Base-by-base conservation (phyloP, 2,113 vertebrate genomes). In the Cyphomyrus discorhynchus region DNA sequence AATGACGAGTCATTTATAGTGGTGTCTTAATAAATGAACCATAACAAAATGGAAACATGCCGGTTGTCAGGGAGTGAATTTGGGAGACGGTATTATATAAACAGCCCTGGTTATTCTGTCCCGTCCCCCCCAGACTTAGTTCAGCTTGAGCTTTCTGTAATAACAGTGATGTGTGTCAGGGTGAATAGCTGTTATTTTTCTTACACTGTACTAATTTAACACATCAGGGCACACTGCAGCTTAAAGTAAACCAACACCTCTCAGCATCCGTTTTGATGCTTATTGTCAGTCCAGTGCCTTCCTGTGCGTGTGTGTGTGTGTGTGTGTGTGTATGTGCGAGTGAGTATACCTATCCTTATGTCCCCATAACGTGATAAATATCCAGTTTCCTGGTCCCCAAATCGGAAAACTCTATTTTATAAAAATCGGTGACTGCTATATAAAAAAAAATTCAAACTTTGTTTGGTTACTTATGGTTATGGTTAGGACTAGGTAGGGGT, bases 171-270 rank as follows among this genome's bases (percentile, higher is more conserved):
- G 90, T 50, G 70, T 58, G 85, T 62, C 46, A 27, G 42, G 49
- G 52, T 84, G 90, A 83, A 82, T 45, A 70, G 89, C 92, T 94
- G 92, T 92, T 95, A 92, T 93, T 94, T 70, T 94, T 92, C 91
- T 91, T 87, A 94, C 93, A 93, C 85, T 42, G 91, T 52, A 92
- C 92, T 90, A 94, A 94, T 94, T 95, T 94, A 93, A 92, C 94
- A 94, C 93, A 90, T 93, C 89, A 21, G 9, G 21, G 93, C 92
- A 92, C 92, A 92, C 66, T 88, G 91, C 92, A 92, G 93, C 94
- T 93, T 94, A 93, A 92, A 93, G 90, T 70, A 88, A 92, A 90
- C 53, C 87, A 83, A 42, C 89, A 90, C 56, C 90, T 91, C 88
- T 89, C 31, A 45, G 86, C 19, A n/a, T 45, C 10, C 53, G 0